These are phyloP conservation scores for Rhea pennata DNA, from an alignment of 2,113 vertebrate species.

Conservation along the genomic window DNA sequence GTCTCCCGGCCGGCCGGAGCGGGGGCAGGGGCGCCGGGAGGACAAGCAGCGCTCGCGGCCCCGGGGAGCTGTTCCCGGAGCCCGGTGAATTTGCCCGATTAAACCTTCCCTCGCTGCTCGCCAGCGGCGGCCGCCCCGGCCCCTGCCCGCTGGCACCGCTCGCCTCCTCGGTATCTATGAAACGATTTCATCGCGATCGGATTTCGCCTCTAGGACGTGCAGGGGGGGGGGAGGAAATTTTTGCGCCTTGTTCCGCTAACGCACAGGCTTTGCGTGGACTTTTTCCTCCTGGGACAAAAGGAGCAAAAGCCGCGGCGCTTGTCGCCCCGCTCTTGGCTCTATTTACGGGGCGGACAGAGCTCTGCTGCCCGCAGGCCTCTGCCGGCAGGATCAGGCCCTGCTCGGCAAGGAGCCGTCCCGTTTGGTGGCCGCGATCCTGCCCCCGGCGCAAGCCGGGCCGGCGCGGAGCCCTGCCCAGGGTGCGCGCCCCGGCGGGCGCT, in stretches of 20 bases:
- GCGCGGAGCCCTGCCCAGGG: too few relatives aligned
- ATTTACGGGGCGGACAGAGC: neutral
- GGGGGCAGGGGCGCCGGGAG: neutral
- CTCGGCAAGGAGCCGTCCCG: neutral
- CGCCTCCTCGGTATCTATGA: neutral
- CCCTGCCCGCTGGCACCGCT: neutral
- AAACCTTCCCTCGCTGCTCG: neutral
- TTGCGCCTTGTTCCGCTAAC: neutral
- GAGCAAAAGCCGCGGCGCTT: too few relatives aligned
- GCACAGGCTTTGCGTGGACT: neutral
- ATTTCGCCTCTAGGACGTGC: neutral
- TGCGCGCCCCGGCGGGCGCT: too few relatives aligned
- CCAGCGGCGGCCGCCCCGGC: neutral
- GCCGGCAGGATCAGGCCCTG: neutral
- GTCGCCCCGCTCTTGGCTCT: rapidly evolving
- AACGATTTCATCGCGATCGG: neutral
- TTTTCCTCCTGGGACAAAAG: neutral
- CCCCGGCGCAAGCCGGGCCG: too few relatives aligned
- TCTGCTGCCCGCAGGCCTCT: neutral
- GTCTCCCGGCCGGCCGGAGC: neutral
- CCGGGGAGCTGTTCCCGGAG: neutral
- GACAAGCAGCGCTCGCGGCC: neutral
- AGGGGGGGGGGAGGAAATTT: neutral
- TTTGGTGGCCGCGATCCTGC: neutral
- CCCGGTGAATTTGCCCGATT: neutral